Evolutionary conservation across 2,113 vertebrate species (phyloP), one percentile per base, ranked within the genome.

Genomic region (Heterotilapia buettikoferi): DNA sequence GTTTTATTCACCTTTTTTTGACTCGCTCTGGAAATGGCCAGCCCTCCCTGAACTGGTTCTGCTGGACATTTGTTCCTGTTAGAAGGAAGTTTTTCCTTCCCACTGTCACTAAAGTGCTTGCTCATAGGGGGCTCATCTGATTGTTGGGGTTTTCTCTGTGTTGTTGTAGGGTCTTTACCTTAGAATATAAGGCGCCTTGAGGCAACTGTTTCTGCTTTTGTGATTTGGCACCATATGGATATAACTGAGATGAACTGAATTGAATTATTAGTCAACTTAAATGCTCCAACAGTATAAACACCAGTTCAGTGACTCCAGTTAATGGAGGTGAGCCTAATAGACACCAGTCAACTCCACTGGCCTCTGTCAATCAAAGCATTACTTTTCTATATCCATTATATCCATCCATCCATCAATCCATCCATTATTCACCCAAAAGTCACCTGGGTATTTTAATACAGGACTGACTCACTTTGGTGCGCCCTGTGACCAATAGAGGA

Each of bases 71-170:
- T 59, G 13, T 59, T 31, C 56, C 56, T 1, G 26, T 59, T 31
- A 31, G 26, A 16, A 29, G 26, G 3, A 29, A 1, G 8, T 0
- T 31, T 59, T 61, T 31, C 0, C 26, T 61, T 61, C 3, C 8
- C 26, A 61, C 0, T 4, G 57, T 61, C 56, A 59, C 26, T 7
- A 59, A 31, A 59, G 0, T 61, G 8, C 14, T 6, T 31, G 57
- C 57, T 61, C 57, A 61, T 6, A 31, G 57, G 54, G 24, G 24
- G 54, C 11, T 57, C 3, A 8, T 1, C 56, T 29, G 24, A 29
- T 57, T 57, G 56, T 57, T 29, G 3, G 54, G 56, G 13, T 14
- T 8, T 57, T 57, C 24, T 57, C 7, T 59, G 56, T 59, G 14
- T 31, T 61, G 8, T 31, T 61, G 7, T 61, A 6, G 14, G 57